Conservation (phyloP, 2,113 vertebrate species). For the Tragelaphus buxtoni region DNA sequence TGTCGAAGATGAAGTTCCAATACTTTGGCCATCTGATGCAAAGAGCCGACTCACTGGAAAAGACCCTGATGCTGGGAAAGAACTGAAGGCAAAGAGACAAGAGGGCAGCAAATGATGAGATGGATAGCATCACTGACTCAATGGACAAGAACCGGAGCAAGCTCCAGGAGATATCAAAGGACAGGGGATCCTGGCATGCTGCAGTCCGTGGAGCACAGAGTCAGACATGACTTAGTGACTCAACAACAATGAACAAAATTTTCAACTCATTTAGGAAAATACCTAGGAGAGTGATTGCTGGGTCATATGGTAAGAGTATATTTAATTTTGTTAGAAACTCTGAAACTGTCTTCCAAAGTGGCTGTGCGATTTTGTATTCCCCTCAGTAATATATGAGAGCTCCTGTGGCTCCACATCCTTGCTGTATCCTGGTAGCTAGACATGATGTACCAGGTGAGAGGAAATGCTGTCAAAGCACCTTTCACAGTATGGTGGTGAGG, state of each 20-base stretch:
- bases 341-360: neutral
- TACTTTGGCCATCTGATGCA: neutral
- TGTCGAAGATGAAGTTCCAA: neutral
- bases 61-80: neutral
- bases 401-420: neutral
- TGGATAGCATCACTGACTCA: neutral
- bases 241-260: neutral
- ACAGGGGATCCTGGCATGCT: neutral
- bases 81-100: neutral
- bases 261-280: neutral
- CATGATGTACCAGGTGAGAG: neutral
- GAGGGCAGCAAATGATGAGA: neutral
- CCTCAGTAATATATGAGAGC: neutral
- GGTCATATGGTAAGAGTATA: no score
- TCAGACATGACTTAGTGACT: neutral
- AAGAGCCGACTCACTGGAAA: neutral
- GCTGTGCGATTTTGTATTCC: neutral
- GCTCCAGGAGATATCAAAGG: neutral
- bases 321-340: neutral
- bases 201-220: neutral
- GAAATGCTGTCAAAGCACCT: neutral
- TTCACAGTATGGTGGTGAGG: neutral
- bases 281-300: neutral
- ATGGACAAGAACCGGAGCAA: neutral
- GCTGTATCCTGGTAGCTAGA: neutral